phyloP scores from a whole-genome alignment of 2,113 vertebrate species.

The Scalopus aquaticus region DNA sequence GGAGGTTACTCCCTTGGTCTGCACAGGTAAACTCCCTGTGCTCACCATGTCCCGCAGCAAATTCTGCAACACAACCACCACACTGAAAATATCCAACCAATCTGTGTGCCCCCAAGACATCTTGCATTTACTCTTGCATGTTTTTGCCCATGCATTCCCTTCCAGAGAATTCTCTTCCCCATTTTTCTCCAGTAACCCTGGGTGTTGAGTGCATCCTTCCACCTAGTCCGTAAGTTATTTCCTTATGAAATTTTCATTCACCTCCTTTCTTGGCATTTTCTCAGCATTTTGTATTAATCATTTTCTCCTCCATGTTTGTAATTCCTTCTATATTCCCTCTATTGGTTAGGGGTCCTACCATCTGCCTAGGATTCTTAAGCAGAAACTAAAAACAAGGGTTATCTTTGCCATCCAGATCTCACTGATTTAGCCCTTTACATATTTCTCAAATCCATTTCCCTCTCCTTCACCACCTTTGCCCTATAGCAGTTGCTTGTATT shows the following conservation, averaged over 20 bases:
- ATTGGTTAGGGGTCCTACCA: background rate
- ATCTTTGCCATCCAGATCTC: background rate
- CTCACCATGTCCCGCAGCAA: no score
- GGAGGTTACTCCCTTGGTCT: no score
- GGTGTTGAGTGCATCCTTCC: no score
- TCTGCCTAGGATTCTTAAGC: background rate
- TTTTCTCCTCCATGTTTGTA: background rate
- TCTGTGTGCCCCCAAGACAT: no score
- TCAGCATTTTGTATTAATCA: background rate
- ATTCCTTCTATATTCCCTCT: background rate
- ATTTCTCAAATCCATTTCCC: background rate
- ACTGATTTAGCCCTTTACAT: background rate
- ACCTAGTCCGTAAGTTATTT: no score
- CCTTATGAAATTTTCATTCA: background rate
- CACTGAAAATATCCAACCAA: no score
- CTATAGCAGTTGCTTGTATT: background rate
- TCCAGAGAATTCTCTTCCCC: no score
- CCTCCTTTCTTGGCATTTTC: background rate
- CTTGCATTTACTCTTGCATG: no score
- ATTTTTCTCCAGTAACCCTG: no score
- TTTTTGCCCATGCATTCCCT: no score
- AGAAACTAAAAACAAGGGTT: background rate
- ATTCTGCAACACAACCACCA: no score
- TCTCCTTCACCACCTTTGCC: background rate
- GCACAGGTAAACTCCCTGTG: no score